phyloP scores from a whole-genome alignment of 2,888 invertebrate genomes.

The Meiosimyza decipiens region DNA sequence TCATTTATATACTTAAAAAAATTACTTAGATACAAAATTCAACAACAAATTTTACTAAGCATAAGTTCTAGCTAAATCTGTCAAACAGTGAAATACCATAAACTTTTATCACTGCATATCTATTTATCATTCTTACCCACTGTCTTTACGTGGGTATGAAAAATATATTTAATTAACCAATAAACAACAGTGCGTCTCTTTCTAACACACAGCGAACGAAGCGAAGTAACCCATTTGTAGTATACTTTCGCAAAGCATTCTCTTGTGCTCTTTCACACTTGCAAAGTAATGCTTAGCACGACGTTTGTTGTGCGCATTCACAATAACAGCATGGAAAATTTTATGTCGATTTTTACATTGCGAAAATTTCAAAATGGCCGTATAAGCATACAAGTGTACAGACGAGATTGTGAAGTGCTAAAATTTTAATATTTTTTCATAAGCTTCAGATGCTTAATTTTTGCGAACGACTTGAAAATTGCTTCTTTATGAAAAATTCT shows the following conservation, averaged over 20 bases:
- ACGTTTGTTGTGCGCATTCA: constrained; percentile 42
- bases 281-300: not conserved
- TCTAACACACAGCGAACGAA: not conserved
- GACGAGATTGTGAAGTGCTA: constrained; percentile 13
- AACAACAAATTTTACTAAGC: no score
- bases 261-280: not conserved
- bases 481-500: not conserved
- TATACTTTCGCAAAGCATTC: not conserved
- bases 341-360: constrained; percentile 37
- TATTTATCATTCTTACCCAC: no score
- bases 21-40: no score
- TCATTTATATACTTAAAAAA: no score
- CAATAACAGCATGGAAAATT: constrained; percentile 42
- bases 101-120: no score
- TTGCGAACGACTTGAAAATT: not conserved
- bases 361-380: constrained; percentile 43
- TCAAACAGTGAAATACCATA: no score
- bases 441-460: not conserved
- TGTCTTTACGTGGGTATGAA: no score
- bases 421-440: not conserved
- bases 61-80: no score
- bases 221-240: not conserved
- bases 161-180: no score
- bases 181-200: not conserved
- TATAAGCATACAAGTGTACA: constrained; percentile 35